Percentiles rank a stretch among this genome's conserved stretches.
Conservation (phyloP, 1,140 invertebrate species). For the Leptopilina clavipes region DNA sequence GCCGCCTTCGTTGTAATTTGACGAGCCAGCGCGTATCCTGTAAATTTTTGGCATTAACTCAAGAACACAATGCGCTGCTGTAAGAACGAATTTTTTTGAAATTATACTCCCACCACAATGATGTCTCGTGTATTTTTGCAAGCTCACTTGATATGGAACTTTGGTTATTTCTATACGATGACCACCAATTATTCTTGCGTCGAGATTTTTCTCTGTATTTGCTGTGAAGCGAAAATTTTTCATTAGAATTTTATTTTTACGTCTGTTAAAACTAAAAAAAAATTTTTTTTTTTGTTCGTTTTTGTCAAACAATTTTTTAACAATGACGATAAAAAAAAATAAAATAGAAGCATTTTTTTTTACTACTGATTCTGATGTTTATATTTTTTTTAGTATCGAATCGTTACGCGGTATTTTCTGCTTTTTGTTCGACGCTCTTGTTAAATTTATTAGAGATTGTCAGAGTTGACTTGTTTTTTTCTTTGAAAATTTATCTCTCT, state of each 20-base stretch:
- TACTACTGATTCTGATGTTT: not conserved
- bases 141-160: conserved; percentile 79
- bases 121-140: conserved; percentile 73
- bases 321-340: too few species aligned
- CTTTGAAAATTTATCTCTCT: not conserved
- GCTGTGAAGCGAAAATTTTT: not conserved
- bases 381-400: not conserved
- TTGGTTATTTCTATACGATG: conserved; percentile 75
- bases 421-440: not conserved
- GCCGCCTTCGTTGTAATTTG: conserved; percentile 35
- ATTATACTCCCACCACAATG: conserved; percentile 81
- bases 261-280: too few species aligned
- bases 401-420: too few species aligned
- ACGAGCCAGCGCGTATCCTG: not conserved
- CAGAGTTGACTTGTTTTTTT: conserved; percentile 17
- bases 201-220: not conserved
- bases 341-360: not conserved
- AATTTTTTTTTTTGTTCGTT: too few species aligned
- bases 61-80: conserved; percentile 83
- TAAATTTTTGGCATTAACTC: conserved; percentile 69
- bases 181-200: conserved; percentile 80
- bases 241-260: too few species aligned
- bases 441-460: conserved; percentile 7
- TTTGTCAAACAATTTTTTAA: too few species aligned
- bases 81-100: conserved; percentile 75